These are phyloP conservation scores for Trachelus tabidus DNA, from an alignment of 2,888 invertebrate genomes.

Conservation along the genomic window DNA sequence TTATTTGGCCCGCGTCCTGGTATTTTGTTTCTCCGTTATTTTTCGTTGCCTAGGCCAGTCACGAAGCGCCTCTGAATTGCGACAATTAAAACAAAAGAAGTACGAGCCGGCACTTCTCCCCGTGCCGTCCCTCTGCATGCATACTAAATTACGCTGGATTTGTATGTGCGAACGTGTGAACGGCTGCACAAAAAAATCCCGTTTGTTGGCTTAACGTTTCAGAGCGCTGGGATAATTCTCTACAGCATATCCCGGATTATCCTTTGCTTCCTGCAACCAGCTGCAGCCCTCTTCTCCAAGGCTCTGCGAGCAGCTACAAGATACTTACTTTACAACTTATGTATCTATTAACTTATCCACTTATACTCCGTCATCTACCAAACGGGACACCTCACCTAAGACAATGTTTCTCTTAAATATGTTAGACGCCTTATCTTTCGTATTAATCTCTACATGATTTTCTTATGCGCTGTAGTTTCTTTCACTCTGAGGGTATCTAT, in stretches of 20 bases:
- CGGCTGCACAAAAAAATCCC: slow-evolving; percentile 5
- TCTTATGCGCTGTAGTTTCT: neutral
- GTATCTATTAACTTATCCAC: neutral
- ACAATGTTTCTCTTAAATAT: neutral
- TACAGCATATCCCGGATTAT: slow-evolving; percentile 9
- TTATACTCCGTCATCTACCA: neutral
- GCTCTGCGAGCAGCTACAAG: neutral
- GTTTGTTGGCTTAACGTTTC: slow-evolving; percentile 16
- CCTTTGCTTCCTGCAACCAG: neutral
- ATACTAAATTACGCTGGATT: slow-evolving; percentile 27
- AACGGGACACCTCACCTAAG: neutral
- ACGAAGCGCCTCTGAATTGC: slow-evolving; percentile 44
- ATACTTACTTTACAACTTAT: neutral
- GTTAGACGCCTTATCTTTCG: neutral
- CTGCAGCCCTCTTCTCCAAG: neutral
- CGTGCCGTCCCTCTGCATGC: neutral
- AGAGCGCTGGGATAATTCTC: slow-evolving; percentile 14
- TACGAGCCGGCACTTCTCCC: slow-evolving; percentile 4
- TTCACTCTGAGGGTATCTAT: neutral
- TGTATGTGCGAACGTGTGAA: slow-evolving; percentile 24
- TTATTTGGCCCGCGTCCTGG: slow-evolving; percentile 6
- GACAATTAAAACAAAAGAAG: slow-evolving; percentile 46
- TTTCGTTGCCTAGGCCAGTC: slow-evolving; percentile 35
- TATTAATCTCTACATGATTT: neutral
- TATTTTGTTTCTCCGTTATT: slow-evolving; percentile 2